A percentile compares a stretch with the other conserved stretches of the same genome.
phyloP scores from a whole-genome alignment of 2,888 invertebrate genomes.

The Sminthurides aquaticus region DNA sequence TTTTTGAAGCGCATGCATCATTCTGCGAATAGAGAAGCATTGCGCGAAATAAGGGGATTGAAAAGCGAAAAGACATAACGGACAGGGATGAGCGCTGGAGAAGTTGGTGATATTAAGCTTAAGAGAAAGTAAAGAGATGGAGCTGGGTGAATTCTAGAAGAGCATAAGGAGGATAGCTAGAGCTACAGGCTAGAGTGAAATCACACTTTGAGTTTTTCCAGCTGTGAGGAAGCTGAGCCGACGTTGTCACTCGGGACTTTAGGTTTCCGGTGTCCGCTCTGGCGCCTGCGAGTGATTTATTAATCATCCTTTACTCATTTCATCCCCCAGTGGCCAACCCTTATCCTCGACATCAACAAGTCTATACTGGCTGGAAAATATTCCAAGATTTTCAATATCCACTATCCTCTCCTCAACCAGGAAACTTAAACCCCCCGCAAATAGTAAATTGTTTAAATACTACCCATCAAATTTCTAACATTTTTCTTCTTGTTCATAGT shows the following conservation, averaged over 20 bases:
- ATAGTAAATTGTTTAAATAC: neutral
- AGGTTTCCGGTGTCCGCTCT: slow-evolving; percentile 43
- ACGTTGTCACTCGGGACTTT: slow-evolving; percentile 42
- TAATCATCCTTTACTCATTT: slow-evolving; percentile 40
- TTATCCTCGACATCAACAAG: slow-evolving; percentile 38
- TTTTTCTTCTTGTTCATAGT: too few relatives aligned
- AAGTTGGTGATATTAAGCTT: too few relatives aligned
- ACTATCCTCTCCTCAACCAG: neutral
- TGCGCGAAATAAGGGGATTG: slow-evolving; percentile 3
- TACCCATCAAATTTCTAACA: neutral
- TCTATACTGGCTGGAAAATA: slow-evolving; percentile 10
- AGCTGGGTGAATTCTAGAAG: too few relatives aligned
- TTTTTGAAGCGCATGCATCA: too few relatives aligned
- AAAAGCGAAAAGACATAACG: slow-evolving; percentile 3
- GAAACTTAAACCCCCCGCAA: neutral
- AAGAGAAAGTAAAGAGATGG: too few relatives aligned
- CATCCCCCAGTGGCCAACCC: slow-evolving; percentile 36
- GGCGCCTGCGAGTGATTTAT: slow-evolving; percentile 44
- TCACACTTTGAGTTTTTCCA: slow-evolving; percentile 40
- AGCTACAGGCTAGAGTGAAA: slow-evolving; percentile 19
- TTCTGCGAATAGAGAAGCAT: too few relatives aligned
- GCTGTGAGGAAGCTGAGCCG: slow-evolving; percentile 43
- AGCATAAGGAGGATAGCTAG: slow-evolving; percentile 2
- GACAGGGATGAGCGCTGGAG: too few relatives aligned
- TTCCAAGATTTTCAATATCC: neutral